Conservation (phyloP, 2,113 vertebrate genomes). For the Thryonomys swinderianus region DNA sequence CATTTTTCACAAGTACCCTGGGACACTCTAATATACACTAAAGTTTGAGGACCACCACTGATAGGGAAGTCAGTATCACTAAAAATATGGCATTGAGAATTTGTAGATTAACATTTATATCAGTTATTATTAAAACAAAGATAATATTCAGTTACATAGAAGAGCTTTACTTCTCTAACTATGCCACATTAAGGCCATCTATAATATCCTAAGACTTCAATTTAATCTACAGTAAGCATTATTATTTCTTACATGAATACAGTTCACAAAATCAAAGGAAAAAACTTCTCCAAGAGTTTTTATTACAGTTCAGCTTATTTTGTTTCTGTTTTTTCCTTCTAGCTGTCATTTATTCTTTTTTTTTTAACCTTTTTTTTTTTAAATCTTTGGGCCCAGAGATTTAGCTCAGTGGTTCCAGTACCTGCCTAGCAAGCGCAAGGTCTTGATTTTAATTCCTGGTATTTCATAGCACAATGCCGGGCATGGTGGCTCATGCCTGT, state of each 20-base stretch:
- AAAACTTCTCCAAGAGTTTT: not conserved
- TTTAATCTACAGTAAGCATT: not conserved
- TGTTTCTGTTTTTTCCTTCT: not conserved
- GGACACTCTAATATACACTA: not conserved
- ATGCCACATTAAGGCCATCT: not conserved
- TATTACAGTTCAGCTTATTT: not conserved
- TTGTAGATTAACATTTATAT: not conserved
- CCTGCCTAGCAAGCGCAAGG: no score
- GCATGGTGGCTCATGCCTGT: no score
- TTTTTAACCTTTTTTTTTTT: not conserved
- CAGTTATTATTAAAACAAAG: not conserved
- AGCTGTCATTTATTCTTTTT: not conserved
- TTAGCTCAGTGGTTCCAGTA: no score
- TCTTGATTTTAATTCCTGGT: no score
- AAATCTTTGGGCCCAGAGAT: no score
- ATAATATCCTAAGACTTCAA: not conserved
- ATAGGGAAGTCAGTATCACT: not conserved
- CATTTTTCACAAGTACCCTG: not conserved
- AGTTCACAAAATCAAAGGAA: constrained; percentile 25
- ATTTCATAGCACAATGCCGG: no score
- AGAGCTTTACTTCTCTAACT: not conserved
- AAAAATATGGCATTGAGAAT: not conserved
- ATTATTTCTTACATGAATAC: not conserved
- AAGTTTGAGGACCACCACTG: not conserved
- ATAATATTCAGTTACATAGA: not conserved